Conservation (phyloP, 2,113 vertebrate species). For the Empidonax alnorum region DNA sequence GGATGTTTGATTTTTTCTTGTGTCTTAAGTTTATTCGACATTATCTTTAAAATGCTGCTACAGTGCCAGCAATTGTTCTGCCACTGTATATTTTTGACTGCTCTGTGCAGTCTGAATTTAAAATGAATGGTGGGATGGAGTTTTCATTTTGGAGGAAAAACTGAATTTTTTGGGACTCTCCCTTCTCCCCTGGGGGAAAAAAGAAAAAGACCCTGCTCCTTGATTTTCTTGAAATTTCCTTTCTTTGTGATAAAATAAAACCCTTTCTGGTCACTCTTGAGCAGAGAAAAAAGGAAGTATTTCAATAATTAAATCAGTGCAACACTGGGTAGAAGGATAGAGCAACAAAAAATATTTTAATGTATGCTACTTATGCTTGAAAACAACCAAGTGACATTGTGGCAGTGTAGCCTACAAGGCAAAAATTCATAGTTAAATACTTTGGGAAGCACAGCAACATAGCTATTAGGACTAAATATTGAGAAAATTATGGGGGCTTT, state of each 20-base stretch:
- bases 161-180: neutral
- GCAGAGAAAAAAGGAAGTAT: neutral
- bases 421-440: neutral
- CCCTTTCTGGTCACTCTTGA: neutral
- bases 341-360: neutral
- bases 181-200: neutral
- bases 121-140: neutral
- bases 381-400: neutral
- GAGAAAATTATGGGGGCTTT: neutral
- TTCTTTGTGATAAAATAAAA: neutral
- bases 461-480: neutral
- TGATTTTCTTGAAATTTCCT: neutral
- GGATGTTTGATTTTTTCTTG: neutral
- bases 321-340: neutral
- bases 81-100: neutral
- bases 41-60: neutral
- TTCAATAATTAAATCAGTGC: neutral
- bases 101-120: neutral
- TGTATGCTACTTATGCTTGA: neutral
- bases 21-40: neutral
- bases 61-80: neutral
- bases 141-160: neutral
- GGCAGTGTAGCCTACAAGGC: neutral
- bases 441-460: neutral
- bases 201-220: neutral